Conservation (phyloP, 2,888 invertebrate genomes). For the Pterostichus niger region DNA sequence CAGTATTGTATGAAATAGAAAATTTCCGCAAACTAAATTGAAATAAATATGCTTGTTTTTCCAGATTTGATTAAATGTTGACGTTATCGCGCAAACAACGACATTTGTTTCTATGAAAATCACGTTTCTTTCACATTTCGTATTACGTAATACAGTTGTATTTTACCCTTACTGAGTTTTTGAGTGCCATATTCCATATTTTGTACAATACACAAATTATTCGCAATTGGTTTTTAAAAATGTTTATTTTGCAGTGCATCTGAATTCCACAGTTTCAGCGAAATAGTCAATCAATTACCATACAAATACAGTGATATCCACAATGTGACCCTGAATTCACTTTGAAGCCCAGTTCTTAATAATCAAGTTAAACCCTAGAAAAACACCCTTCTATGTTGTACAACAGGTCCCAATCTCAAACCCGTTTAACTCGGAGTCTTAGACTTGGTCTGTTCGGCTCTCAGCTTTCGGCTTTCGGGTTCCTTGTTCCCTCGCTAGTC, state of each 20-base stretch:
- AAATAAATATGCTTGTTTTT: slow-evolving; percentile 30
- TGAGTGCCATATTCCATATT: no score
- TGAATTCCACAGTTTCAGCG: no score
- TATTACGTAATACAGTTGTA: no score
- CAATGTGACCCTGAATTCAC: not conserved
- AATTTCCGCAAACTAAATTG: slow-evolving; percentile 21
- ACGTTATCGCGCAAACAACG: not conserved
- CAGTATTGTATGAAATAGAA: slow-evolving; percentile 14
- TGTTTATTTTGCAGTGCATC: no score
- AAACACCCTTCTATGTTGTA: not conserved
- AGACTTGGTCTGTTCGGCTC: not conserved
- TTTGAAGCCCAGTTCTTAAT: not conserved
- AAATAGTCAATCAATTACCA: not conserved
- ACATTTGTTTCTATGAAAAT: slow-evolving; percentile 25
- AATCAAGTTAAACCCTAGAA: not conserved
- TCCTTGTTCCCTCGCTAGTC: not conserved
- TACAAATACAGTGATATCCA: not conserved
- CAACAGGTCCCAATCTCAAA: slow-evolving; percentile 4
- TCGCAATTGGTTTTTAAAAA: no score
- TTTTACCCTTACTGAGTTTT: no score
- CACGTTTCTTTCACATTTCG: no score
- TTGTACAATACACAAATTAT: no score
- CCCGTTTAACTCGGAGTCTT: not conserved
- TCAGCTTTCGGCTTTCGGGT: no score
- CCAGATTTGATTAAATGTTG: slow-evolving; percentile 38